Conservation (phyloP, 2,113 vertebrate species). For the Arenaria interpres region DNA sequence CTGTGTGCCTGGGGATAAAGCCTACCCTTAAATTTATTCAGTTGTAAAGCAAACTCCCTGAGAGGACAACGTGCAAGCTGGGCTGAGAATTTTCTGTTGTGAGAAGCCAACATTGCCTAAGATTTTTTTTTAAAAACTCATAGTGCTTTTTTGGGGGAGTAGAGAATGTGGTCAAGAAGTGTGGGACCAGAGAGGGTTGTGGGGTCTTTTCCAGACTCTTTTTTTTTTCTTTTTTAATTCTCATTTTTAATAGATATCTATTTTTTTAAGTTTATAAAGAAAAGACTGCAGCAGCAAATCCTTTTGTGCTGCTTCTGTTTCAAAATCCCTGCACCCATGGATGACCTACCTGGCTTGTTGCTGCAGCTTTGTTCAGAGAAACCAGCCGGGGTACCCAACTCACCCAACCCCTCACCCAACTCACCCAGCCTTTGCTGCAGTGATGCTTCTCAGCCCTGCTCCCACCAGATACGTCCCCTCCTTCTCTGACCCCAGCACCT, state of each 20-base stretch:
- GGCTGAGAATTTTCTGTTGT: background rate
- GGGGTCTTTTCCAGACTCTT: background rate
- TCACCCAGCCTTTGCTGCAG: background rate
- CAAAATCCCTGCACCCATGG: background rate
- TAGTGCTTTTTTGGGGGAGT: too few species aligned
- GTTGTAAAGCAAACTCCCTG: background rate
- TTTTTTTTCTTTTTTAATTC: too few species aligned
- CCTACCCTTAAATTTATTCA: background rate
- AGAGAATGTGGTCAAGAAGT: background rate
- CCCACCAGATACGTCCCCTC: fast-evolving
- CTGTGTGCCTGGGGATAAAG: too few species aligned
- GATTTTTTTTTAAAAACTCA: background rate
- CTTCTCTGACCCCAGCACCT: background rate
- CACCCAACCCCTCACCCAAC: background rate
- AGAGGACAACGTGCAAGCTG: background rate
- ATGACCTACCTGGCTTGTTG: background rate
- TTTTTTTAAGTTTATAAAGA: background rate
- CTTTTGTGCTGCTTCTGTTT: background rate
- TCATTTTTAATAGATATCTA: background rate
- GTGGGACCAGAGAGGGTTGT: too few species aligned
- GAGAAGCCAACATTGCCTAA: background rate
- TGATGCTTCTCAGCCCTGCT: background rate
- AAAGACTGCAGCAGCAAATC: background rate
- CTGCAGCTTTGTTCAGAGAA: background rate
- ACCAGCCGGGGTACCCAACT: background rate